These are phyloP conservation scores for Ormyrus nitidulus DNA, from an alignment of 2,888 invertebrate genomes.

Conservation along the genomic window DNA sequence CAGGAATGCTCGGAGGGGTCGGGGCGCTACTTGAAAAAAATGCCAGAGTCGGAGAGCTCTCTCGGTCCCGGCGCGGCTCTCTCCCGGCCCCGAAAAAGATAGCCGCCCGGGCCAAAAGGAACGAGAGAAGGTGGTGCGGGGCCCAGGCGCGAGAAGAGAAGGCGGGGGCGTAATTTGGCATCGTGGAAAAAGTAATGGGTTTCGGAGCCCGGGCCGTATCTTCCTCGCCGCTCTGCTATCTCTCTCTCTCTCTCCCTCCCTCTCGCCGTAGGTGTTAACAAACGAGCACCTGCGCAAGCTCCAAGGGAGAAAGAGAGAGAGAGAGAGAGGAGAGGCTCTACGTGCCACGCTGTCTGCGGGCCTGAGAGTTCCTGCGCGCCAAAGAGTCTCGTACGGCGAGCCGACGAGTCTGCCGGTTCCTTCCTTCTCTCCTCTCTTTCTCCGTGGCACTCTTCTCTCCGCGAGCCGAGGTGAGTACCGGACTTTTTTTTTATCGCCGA, in stretches of 20 bases:
- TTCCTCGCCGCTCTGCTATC: conserved; percentile 1
- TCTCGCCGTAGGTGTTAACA: conserved; percentile 56
- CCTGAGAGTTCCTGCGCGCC: conserved; percentile 4
- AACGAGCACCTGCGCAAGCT: conserved; percentile 57
- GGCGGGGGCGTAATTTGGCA: conserved; percentile 61
- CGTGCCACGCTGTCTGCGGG: conserved; percentile 64
- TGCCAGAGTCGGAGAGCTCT: not conserved
- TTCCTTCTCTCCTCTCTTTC: no score
- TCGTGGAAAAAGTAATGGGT: conserved; percentile 61
- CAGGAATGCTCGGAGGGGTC: conserved; percentile 24
- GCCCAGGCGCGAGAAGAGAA: conserved; percentile 22
- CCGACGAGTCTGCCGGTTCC: conserved; percentile 11
- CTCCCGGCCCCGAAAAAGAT: not conserved
- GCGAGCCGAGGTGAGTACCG: no score
- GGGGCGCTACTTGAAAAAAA: conserved; percentile 41
- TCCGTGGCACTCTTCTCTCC: no score
- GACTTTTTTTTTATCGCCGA: no score
- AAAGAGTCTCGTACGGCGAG: conserved; percentile 15
- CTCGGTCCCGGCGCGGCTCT: no score
- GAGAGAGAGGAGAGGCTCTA: conserved; percentile 28
- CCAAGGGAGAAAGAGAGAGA: conserved; percentile 20
- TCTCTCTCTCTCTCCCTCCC: conserved; percentile 1
- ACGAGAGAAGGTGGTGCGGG: no score
- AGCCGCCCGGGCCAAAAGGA: no score
- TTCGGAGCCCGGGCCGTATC: conserved; percentile 44